Percentiles rank a stretch among this genome's conserved stretches.
phyloP scores from a whole-genome alignment of 2,113 vertebrate species.

The Datnioides undecimradiatus region DNA sequence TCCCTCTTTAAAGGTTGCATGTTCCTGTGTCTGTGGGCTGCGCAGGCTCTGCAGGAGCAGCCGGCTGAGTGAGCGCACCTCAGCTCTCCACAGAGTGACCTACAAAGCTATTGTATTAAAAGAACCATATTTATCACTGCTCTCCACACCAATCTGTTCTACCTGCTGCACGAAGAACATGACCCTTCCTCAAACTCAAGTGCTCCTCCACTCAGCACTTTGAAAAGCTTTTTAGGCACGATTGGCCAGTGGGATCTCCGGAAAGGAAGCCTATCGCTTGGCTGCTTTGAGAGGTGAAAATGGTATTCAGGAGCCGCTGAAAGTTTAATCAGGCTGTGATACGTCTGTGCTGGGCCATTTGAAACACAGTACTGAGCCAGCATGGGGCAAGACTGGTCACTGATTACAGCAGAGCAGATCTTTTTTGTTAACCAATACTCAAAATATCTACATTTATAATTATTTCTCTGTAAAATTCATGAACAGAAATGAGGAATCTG shows the following conservation, averaged over 20 bases:
- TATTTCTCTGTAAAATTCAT: background rate
- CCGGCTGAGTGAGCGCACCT: conserved; percentile 66
- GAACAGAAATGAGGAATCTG: background rate
- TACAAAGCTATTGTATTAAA: conserved; percentile 86
- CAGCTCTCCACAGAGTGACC: conserved; percentile 77
- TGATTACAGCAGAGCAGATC: conserved; percentile 14
- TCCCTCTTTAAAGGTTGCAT: conserved; percentile 83
- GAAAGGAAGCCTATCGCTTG: conserved; percentile 58
- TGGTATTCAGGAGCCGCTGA: conserved; percentile 68
- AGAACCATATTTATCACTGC: conserved; percentile 80
- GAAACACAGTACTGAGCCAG: conserved; percentile 32
- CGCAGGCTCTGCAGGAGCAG: conserved; percentile 63
- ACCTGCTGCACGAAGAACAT: conserved; percentile 60
- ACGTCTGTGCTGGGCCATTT: conserved; percentile 42
- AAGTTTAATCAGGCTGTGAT: conserved; percentile 75
- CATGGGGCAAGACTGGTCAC: background rate
- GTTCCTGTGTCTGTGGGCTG: conserved; percentile 71
- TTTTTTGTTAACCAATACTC: background rate
- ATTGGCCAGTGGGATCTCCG: conserved; percentile 62
- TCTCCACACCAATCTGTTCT: conserved; percentile 61
- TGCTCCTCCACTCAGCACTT: conserved; percentile 66
- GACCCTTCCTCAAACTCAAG: conserved; percentile 76
- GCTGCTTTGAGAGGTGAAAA: conserved; percentile 70
- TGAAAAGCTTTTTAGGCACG: conserved; percentile 73
- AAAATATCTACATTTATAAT: background rate